Percentiles rank a stretch among this genome's conserved stretches.
Conservation (phyloP, 2,888 invertebrate species). For the Phyto melanocephala region DNA sequence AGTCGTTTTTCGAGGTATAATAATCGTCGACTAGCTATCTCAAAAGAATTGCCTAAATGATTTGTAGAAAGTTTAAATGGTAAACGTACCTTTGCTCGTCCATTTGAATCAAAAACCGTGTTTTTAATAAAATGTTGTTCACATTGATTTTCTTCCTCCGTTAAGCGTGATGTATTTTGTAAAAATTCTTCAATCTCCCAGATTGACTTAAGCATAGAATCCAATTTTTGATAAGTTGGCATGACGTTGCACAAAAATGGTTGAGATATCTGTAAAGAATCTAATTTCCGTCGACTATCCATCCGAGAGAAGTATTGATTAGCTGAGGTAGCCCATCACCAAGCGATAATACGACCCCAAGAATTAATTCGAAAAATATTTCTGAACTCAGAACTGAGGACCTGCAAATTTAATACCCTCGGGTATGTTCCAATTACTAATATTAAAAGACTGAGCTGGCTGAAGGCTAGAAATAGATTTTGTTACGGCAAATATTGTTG, state of each 20-base stretch:
- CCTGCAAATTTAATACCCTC: background rate
- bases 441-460: background rate
- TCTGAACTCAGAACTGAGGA: background rate
- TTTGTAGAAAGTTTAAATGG: constrained; percentile 11
- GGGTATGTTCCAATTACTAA: background rate
- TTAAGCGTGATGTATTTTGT: background rate
- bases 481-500: constrained; percentile 21
- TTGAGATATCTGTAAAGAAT: background rate
- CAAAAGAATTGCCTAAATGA: constrained; percentile 7
- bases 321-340: background rate
- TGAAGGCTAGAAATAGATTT: constrained; percentile 7
- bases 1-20: background rate
- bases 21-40: constrained; percentile 17
- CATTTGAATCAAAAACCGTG: background rate
- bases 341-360: constrained; percentile 20
- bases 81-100: constrained; percentile 4
- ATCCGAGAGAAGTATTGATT: constrained; percentile 30
- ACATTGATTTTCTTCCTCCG: constrained; percentile 2
- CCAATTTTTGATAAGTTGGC: background rate
- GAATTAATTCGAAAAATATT: constrained; percentile 32
- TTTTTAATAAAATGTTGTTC: constrained; percentile 16
- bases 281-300: background rate
- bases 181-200: constrained; percentile 20
- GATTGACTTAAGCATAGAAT: background rate
- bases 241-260: background rate